These are phyloP conservation scores for Argyra leucocephala DNA, from an alignment of 2,888 invertebrate species.

Conservation along the genomic window DNA sequence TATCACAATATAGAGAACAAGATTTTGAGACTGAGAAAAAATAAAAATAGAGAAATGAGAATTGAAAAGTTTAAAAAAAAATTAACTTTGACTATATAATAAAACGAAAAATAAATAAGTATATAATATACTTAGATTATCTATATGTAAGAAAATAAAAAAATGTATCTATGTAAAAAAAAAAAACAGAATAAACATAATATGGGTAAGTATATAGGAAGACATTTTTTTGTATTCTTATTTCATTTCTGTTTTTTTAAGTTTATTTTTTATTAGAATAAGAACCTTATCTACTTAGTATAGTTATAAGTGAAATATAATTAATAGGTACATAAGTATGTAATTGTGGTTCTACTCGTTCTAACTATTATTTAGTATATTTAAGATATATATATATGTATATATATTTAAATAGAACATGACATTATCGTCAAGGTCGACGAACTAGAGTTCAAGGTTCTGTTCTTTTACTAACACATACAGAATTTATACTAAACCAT, in stretches of 20 bases:
- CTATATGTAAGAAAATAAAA: not conserved
- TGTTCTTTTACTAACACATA: constrained; percentile 13
- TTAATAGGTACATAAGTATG: no score
- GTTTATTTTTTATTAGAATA: no score
- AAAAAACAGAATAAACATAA: not conserved
- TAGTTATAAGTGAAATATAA: not conserved
- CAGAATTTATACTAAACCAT: no score
- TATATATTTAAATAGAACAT: constrained; percentile 24
- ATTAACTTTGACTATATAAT: not conserved
- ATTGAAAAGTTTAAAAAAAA: not conserved
- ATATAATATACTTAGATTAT: not conserved
- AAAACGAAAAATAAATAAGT: not conserved
- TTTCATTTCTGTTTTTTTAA: no score
- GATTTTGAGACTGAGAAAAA: no score
- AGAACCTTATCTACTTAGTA: not conserved
- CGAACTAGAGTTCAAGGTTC: constrained; percentile 44
- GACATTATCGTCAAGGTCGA: constrained; percentile 43
- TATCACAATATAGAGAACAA: no score
- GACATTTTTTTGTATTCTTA: not conserved
- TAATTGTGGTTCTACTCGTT: no score
- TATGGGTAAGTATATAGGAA: not conserved
- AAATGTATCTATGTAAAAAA: not conserved
- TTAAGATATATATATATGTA: no score
- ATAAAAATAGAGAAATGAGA: no score
- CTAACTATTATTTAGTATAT: no score